These are phyloP conservation scores for Hylaea fasciaria DNA, from an alignment of 2,888 invertebrate species.

Conservation along the genomic window DNA sequence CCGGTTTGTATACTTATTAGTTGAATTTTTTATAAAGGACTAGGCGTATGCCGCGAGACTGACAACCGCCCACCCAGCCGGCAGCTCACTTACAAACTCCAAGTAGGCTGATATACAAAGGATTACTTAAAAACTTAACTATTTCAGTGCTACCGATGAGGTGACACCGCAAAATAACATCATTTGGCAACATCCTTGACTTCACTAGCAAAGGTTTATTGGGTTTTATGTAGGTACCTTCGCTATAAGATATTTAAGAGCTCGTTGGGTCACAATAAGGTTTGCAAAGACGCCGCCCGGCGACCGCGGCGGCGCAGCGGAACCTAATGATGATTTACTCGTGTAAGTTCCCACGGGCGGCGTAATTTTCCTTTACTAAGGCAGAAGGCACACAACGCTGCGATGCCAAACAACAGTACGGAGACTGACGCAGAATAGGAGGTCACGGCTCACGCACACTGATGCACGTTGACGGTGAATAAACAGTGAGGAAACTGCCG, in stretches of 20 bases:
- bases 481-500: constrained; percentile 5
- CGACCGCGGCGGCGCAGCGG: constrained; percentile 43
- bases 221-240: too few species aligned
- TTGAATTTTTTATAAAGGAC: constrained; percentile 83
- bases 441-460: constrained; percentile 20
- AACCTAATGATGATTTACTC: constrained; percentile 80
- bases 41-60: constrained; percentile 64
- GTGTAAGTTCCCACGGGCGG: constrained; percentile 72
- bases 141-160: too few species aligned
- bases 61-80: constrained; percentile 41
- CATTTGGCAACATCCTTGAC: too few species aligned
- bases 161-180: too few species aligned
- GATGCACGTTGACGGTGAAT: not conserved
- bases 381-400: constrained; percentile 51
- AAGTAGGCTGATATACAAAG: too few species aligned
- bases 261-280: too few species aligned
- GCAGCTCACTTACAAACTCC: not conserved
- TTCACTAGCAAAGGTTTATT: too few species aligned
- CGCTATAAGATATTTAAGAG: too few species aligned
- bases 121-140: too few species aligned
- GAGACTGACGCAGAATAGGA: constrained; percentile 1
- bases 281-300: constrained; percentile 35
- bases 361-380: constrained; percentile 79
- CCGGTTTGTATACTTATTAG: constrained; percentile 77
- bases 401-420: constrained; percentile 15